Base-by-base conservation (phyloP, 2,113 vertebrate genomes). In the Nicator chloris region DNA sequence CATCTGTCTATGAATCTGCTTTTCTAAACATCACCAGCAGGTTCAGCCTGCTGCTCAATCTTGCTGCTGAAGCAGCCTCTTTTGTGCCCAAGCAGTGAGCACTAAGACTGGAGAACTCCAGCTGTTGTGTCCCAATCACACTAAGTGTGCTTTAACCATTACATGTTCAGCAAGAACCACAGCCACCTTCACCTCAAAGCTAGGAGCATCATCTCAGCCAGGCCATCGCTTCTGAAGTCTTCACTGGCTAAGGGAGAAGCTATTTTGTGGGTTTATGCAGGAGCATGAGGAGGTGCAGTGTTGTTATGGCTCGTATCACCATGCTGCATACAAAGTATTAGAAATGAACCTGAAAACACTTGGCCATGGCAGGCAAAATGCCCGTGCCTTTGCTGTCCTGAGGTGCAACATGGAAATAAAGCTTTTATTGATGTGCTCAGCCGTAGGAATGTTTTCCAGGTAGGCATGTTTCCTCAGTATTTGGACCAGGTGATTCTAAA, bases 271-370 rank as follows among this genome's bases (percentile, higher is more conserved):
- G 20, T 27, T 83, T 2, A 0, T 75, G 39, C 21, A 20, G 39
- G 33, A 47, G 13, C 20, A 13, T 4, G 20, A 47, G 63, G 30
- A 53, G 3, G 4, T 30, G 13, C 12, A 1, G n/a, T n/a, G 11
- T 5, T 40, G 16, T 20, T 68, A 18, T 2, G 14, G 23, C 21
- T 28, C 4, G 0, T 66, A 6, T 28, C 0, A 2, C 22, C 0
- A 0, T 22, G 33, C 12, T 79, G 39, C 15, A 10, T 12, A 9
- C 2, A 9, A 50, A 9, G 10, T 37, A 8, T 18, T 68, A 54
- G 23, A 77, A 71, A 68, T 5, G 15, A 30, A 17, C 6, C 4
- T 6, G 18, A 51, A 49, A 60, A 40, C 14, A 30, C 27, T 30
- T 31, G 28, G 60, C 39, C 39, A 30, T 15, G 39, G 27, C 6